These are phyloP conservation scores for Puma concolor DNA, from an alignment of 2,113 vertebrate genomes.

Conservation along the genomic window DNA sequence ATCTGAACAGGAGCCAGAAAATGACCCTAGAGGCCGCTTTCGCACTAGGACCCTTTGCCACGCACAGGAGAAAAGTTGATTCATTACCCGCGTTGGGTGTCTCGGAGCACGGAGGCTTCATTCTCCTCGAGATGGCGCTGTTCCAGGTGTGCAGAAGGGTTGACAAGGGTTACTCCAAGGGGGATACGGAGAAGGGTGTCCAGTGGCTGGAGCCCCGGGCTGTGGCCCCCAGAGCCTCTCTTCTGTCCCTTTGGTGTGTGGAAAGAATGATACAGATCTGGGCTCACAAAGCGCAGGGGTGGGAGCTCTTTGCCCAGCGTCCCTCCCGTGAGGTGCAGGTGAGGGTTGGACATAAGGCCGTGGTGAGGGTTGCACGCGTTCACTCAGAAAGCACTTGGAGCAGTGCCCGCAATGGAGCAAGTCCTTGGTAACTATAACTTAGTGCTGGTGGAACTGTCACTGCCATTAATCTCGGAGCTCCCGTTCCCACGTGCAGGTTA, in stretches of 20 bases:
- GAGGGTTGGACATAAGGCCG: accelerated
- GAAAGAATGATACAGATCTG: neutral
- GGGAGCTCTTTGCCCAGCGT: neutral
- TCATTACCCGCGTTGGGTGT: accelerated
- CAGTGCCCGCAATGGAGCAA: accelerated
- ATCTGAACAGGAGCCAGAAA: neutral
- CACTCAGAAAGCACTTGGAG: accelerated
- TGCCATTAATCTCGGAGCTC: neutral
- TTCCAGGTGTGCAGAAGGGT: neutral
- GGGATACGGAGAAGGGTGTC: neutral
- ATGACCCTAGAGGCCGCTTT: neutral
- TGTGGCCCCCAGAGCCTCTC: neutral
- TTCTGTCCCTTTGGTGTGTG: neutral
- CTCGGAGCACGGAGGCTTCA: no score
- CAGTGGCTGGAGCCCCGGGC: neutral
- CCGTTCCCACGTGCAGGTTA: neutral
- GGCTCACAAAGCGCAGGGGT: no score
- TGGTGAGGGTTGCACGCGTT: neutral
- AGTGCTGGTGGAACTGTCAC: accelerated
- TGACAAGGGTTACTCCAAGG: no score
- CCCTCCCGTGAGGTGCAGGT: neutral
- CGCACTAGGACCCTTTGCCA: no score
- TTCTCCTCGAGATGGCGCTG: neutral
- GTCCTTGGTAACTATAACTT: neutral
- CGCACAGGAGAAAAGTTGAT: neutral